Percentiles rank a stretch among this genome's conserved stretches.
phyloP scores from a whole-genome alignment of 2,888 invertebrate species.

The Malacosoma neustria region DNA sequence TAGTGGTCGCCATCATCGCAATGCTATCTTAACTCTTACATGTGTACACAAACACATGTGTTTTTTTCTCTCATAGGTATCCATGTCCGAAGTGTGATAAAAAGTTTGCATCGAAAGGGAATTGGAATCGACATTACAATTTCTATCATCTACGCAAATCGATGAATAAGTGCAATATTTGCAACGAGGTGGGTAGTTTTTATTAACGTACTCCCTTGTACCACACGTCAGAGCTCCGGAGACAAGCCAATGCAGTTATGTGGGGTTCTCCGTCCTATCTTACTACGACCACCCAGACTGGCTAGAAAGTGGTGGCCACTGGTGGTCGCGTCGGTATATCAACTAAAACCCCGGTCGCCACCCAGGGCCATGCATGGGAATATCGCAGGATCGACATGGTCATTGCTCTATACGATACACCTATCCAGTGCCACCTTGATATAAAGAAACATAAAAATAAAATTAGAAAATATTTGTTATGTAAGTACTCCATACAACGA shows the following conservation, averaged over 20 bases:
- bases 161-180: slow-evolving; percentile 28
- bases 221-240: too few relatives aligned
- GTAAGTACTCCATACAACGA: too few relatives aligned
- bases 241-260: background rate
- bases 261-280: background rate
- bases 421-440: too few relatives aligned
- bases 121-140: slow-evolving; percentile 31
- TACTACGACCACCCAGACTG: background rate
- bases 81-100: slow-evolving; percentile 37
- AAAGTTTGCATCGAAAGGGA: slow-evolving; percentile 36
- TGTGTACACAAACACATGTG: too few relatives aligned
- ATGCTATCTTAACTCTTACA: too few relatives aligned
- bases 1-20: too few relatives aligned
- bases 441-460: too few relatives aligned
- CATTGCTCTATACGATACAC: too few relatives aligned
- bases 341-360: too few relatives aligned
- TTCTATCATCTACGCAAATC: slow-evolving; percentile 39
- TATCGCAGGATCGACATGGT: too few relatives aligned
- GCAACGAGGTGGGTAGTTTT: slow-evolving; percentile 29
- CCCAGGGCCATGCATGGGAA: too few relatives aligned
- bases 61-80: slow-evolving; percentile 18
- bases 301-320: background rate
- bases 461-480: too few relatives aligned
- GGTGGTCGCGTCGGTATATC: background rate
- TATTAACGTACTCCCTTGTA: background rate